Base-by-base conservation (phyloP, 2,888 invertebrate genomes). In the Euspilapteryx auroguttella region DNA sequence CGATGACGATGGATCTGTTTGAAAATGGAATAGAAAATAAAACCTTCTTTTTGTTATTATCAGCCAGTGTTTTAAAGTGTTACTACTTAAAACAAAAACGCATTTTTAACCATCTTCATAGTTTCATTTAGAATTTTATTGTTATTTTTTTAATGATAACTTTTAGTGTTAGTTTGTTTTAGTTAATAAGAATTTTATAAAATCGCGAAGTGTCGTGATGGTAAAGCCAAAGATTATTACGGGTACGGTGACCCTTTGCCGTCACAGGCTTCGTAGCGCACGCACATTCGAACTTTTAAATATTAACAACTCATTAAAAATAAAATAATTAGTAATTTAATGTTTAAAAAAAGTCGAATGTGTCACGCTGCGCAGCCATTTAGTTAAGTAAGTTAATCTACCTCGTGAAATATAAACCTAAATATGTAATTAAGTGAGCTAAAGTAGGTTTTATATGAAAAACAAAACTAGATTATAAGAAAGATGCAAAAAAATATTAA, bases 231-330 rank as follows among this genome's bases (percentile, higher is more conserved):
- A 75, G 75, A 75, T 71, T 69, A 58, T 65, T 75, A 75, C 75
- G 75, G 75, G 75, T 75, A 75, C 55, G 75, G 75, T 75, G 75
- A 71, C 75, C 75, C 75, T 71, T 68, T 69, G 73, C 75, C 75
- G 75, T 75, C 75, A 75, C 75, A 71, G 44, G 5, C 17, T 17
- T 5, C 17, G 17, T 8, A 17, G 17, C 5, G 17, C 17, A 8
- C 8, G 17, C n/a, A n/a, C n/a, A n/a, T n/a, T n/a, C n/a, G n/a
- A n/a, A n/a, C n/a, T n/a, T n/a, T n/a, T n/a, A n/a, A n/a, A n/a
- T n/a, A n/a, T n/a, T n/a, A n/a, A n/a, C n/a, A n/a, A n/a, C n/a
- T n/a, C n/a, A n/a, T n/a, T n/a, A n/a, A n/a, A n/a, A n/a, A n/a
- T n/a, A n/a, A n/a, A n/a, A n/a, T n/a, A n/a, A n/a, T n/a, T n/a